Evolutionary conservation across 1,140 invertebrate genomes (phyloP).

Genomic region (Leptinotarsa defecta): DNA sequence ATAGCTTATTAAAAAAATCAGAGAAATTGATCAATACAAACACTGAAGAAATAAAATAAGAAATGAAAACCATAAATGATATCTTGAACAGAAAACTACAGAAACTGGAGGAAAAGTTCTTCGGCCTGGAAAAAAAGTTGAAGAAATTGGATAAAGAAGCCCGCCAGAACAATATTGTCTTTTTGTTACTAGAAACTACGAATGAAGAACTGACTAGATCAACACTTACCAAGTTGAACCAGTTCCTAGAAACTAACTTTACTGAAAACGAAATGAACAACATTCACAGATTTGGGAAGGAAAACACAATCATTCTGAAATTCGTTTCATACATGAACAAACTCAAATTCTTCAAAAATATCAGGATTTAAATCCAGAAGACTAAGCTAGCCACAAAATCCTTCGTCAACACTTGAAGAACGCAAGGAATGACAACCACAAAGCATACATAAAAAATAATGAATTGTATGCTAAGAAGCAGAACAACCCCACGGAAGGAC

Average conservation of each 20-base stretch:
- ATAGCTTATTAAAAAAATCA: neutral
- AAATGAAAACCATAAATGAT: constrained; percentile 5
- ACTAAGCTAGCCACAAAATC: neutral
- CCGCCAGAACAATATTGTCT: neutral
- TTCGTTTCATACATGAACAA: constrained; percentile 1
- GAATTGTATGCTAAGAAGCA: neutral
- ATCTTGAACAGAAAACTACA: neutral
- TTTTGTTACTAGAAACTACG: neutral
- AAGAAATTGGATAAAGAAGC: neutral
- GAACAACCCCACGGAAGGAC: neutral
- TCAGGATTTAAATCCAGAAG: neutral
- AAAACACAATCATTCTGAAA: neutral
- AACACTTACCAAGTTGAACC: constrained; percentile 11
- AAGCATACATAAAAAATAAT: neutral
- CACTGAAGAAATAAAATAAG: neutral
- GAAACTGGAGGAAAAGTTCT: neutral
- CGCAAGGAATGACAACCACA: constrained; percentile 2
- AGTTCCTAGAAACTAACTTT: neutral
- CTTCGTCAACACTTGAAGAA: neutral
- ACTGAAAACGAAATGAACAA: constrained; percentile 10
- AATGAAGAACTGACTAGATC: neutral
- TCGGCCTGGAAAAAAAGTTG: neutral
- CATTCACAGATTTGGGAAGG: neutral
- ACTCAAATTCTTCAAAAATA: neutral
- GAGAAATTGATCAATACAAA: constrained; percentile 11